Conservation (phyloP, 2,113 vertebrate genomes). For the Progne subis region DNA sequence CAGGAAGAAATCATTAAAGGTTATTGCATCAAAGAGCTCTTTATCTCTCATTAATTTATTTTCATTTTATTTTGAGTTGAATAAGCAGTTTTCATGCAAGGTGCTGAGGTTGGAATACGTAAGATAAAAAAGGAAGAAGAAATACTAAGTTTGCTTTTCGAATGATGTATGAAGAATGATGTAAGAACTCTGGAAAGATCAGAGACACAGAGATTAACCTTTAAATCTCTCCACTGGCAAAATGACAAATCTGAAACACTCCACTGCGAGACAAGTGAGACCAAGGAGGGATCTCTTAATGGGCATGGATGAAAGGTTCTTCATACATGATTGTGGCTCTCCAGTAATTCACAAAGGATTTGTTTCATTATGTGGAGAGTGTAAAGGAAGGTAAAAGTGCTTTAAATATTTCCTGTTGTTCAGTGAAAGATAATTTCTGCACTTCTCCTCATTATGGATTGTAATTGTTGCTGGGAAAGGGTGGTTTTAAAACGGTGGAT, state of each 20-base stretch:
- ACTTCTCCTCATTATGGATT: not conserved
- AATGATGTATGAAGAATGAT: constrained; percentile 30
- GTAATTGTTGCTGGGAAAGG: not conserved
- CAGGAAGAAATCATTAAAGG: constrained; percentile 67
- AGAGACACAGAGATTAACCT: constrained; percentile 40
- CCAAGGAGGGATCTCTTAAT: not conserved
- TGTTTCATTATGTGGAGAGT: not conserved
- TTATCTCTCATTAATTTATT: constrained; percentile 62
- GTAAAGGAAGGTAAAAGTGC: not conserved
- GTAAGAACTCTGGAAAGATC: constrained; percentile 41
- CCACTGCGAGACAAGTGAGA: not conserved
- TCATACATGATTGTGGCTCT: not conserved
- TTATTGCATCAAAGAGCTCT: constrained; percentile 62
- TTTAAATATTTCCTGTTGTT: not conserved
- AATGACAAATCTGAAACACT: not conserved
- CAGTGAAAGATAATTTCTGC: not conserved
- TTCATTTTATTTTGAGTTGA: constrained; percentile 62
- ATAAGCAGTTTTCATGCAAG: constrained; percentile 49
- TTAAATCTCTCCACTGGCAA: not conserved
- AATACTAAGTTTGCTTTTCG: not conserved
- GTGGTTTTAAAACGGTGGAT: not conserved
- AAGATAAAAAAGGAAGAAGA: constrained; percentile 40
- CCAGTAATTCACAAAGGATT: not conserved
- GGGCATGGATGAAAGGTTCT: not conserved
- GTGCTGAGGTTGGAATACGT: constrained; percentile 27